Percentiles rank a stretch among this genome's conserved stretches.
Conservation (phyloP, 1,140 invertebrate species). For the Cotesia vestalis region DNA sequence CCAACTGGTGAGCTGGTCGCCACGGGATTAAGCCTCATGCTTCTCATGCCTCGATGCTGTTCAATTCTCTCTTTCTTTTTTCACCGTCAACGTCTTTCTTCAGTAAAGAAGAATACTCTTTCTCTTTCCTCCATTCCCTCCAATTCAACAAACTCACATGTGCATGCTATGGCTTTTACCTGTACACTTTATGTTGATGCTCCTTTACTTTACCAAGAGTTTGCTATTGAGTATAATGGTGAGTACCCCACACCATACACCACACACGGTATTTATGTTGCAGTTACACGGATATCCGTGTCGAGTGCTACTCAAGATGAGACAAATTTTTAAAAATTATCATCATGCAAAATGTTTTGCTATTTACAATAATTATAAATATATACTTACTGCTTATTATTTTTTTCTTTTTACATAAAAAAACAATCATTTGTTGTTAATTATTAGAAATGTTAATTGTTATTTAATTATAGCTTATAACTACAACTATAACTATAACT, state of each 20-base stretch:
- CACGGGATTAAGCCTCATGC: slow-evolving; percentile 37
- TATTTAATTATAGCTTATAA: no score
- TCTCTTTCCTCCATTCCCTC: slow-evolving; percentile 20
- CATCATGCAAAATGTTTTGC: no score
- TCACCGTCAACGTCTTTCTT: slow-evolving; percentile 26
- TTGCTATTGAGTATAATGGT: background rate
- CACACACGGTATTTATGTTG: slow-evolving; percentile 12
- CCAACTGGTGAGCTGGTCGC: slow-evolving; percentile 45
- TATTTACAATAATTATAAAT: no score
- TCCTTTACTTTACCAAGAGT: no score
- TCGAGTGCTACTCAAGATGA: slow-evolving; percentile 5
- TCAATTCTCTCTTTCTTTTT: slow-evolving; percentile 38
- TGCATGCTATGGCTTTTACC: slow-evolving; percentile 28
- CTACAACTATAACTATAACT: no score
- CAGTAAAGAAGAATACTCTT: slow-evolving; percentile 6
- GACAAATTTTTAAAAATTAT: no score
- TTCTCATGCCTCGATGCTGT: slow-evolving; percentile 38
- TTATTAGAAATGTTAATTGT: no score
- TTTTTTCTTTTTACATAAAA: no score
- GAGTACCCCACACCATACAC: background rate
- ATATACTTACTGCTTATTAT: no score
- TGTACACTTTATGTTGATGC: background rate
- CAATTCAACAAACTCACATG: slow-evolving; percentile 10
- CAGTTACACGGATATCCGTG: slow-evolving; percentile 34
- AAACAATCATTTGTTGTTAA: no score